These are phyloP conservation scores for Podarcis muralis DNA, from an alignment of 2,113 vertebrate species.

Conservation along the genomic window DNA sequence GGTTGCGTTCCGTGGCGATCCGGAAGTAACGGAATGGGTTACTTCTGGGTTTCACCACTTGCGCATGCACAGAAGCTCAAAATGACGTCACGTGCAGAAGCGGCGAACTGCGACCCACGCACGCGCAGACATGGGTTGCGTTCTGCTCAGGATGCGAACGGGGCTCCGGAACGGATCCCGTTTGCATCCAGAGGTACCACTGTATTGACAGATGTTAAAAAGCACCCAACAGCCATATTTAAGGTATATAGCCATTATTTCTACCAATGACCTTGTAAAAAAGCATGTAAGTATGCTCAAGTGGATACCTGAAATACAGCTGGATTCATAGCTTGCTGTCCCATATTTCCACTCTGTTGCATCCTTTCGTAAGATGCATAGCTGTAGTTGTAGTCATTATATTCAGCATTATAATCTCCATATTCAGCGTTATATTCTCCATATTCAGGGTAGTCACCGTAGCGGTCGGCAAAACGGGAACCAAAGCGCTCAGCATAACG, in stretches of 20 bases:
- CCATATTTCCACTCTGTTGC: conserved; percentile 55
- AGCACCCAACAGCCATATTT: neutral
- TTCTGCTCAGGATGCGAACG: no score
- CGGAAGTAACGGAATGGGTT: no score
- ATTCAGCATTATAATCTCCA: conserved; percentile 28
- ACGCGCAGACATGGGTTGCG: no score
- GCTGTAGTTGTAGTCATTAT: conserved; percentile 57
- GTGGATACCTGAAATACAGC: conserved; percentile 67
- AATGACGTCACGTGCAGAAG: no score
- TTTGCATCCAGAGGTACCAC: no score
- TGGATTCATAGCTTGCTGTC: conserved; percentile 57
- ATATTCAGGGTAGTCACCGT: conserved; percentile 28
- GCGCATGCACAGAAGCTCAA: no score
- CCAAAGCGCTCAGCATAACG: conserved; percentile 29
- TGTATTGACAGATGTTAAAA: neutral
- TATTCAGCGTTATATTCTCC: conserved; percentile 23
- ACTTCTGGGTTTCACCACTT: no score
- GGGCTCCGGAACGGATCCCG: no score
- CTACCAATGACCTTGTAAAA: neutral
- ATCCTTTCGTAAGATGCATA: conserved; percentile 61
- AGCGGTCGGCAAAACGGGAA: conserved; percentile 29
- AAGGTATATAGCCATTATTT: neutral
- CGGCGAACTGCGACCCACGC: no score
- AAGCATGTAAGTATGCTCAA: neutral
- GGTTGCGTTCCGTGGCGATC: no score